Evolutionary conservation across 2,797 vertebrate genomes (phyloP).

Genomic region (Lutjanus argentimaculatus): DNA sequence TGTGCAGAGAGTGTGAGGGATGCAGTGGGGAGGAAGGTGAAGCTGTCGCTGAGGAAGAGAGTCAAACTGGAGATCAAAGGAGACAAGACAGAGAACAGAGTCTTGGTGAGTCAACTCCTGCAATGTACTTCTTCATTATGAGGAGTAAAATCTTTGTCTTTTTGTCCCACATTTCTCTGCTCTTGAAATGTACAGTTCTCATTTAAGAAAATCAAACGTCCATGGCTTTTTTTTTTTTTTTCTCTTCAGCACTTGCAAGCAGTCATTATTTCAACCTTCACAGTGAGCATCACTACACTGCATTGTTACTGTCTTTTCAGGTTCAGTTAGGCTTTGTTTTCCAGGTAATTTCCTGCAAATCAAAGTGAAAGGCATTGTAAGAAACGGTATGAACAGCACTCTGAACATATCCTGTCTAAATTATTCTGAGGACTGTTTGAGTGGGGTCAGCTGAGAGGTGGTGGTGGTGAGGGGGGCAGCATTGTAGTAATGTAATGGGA

Average conservation of each 20-base stretch:
- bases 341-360: neutral
- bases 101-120: constrained; percentile 89
- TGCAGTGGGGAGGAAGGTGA: constrained; percentile 93
- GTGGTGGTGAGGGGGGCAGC: neutral
- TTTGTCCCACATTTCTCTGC: constrained; percentile 9
- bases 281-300: neutral
- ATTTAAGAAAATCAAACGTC: constrained; percentile 12
- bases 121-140: constrained; percentile 39
- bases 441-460: too few species aligned
- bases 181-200: constrained; percentile 26
- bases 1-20: constrained; percentile 93
- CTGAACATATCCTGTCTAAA: constrained; percentile 3
- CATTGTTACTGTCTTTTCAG: neutral
- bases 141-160: neutral
- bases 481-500: neutral
- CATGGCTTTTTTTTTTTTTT: neutral
- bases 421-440: neutral
- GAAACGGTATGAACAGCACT: neutral
- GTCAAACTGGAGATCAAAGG: constrained; percentile 96
- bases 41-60: constrained; percentile 93
- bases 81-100: constrained; percentile 94
- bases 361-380: neutral
- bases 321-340: constrained; percentile 2
- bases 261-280: neutral
- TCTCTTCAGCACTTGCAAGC: constrained; percentile 9